Evolutionary conservation across 2,113 vertebrate species (phyloP).

Genomic region (Pterocles burchelli): DNA sequence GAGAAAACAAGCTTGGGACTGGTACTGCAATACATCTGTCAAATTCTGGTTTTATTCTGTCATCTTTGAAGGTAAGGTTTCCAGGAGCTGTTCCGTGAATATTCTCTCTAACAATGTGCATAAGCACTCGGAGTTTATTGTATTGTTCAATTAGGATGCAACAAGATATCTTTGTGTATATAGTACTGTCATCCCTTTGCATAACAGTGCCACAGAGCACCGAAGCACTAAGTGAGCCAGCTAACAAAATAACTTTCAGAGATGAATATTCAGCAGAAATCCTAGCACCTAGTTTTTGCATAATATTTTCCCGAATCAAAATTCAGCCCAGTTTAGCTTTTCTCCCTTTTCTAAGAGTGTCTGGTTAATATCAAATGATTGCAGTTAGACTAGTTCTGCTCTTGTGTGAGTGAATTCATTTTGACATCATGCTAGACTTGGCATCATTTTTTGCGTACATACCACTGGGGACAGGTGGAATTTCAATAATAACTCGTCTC

Average conservation of each 20-base stretch:
- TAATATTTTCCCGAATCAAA: background rate
- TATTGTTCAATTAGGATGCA: background rate
- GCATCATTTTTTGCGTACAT: background rate
- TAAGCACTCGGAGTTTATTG: background rate
- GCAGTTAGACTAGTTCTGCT: background rate
- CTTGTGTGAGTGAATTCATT: conserved; percentile 13
- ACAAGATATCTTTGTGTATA: background rate
- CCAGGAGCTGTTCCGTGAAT: background rate
- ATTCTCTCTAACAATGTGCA: background rate
- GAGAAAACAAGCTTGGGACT: background rate
- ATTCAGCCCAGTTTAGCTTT: background rate
- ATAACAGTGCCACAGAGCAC: background rate
- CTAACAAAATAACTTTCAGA: background rate
- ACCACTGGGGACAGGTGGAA: conserved; percentile 33
- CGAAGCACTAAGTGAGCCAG: background rate
- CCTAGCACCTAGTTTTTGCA: background rate
- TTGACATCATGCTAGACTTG: conserved; percentile 35
- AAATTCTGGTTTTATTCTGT: background rate
- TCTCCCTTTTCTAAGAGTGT: background rate
- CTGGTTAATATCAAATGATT: conserved; percentile 37
- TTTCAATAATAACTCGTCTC: conserved; percentile 27
- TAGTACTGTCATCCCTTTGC: background rate
- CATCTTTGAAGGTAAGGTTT: background rate
- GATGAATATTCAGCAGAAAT: background rate
- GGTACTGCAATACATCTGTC: background rate